Percentiles rank a stretch among this genome's conserved stretches.
Evolutionary conservation across 2,888 invertebrate genomes (phyloP).

Genomic region (Eudasyphora cyanicolor): DNA sequence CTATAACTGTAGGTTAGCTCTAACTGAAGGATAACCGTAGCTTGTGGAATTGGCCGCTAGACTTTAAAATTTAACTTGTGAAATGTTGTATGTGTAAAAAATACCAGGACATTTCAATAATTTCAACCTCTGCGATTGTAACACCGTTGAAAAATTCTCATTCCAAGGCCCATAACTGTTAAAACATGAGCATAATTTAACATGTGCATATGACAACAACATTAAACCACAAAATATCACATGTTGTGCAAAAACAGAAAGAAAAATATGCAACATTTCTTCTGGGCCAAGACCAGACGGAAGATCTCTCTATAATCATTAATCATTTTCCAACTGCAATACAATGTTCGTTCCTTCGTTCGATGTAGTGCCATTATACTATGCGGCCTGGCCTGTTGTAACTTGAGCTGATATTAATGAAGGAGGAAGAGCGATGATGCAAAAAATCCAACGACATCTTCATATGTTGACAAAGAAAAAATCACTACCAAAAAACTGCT

Average conservation of each 20-base stretch:
- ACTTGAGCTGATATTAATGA: neutral
- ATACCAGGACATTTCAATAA: too few species aligned
- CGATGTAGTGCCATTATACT: too few species aligned
- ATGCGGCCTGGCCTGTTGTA: neutral
- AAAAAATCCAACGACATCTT: slow-evolving; percentile 18
- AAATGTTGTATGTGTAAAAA: too few species aligned
- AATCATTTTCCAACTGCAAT: neutral
- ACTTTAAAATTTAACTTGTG: too few species aligned
- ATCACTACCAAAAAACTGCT: slow-evolving; percentile 21
- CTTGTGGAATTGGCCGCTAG: too few species aligned
- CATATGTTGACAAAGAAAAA: neutral
- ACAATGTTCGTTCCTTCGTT: neutral
- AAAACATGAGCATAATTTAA: neutral
- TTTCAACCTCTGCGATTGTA: too few species aligned
- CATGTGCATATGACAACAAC: slow-evolving; percentile 3
- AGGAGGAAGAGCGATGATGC: neutral
- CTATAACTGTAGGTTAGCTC: too few species aligned
- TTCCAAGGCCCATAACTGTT: too few species aligned
- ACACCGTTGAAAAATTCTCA: too few species aligned
- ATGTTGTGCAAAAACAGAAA: neutral
- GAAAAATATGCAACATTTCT: neutral
- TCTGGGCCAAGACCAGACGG: neutral
- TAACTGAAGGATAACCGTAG: too few species aligned
- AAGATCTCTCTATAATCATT: neutral
- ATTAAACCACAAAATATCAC: neutral